Conservation (phyloP, 2,797 vertebrate genomes). For the Nannoperca obscura region DNA sequence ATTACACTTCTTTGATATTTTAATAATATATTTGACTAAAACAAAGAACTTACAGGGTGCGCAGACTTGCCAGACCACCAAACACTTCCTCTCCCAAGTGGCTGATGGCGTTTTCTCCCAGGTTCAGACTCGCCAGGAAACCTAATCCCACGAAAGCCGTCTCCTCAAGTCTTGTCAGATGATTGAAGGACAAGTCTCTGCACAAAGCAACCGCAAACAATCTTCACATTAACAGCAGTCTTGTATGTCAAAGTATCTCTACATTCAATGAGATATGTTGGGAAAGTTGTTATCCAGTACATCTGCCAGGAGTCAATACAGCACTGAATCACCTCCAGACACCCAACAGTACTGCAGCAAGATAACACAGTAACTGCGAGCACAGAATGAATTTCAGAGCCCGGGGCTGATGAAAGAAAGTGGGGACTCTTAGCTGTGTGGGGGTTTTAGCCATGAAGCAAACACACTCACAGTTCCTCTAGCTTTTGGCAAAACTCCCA, state of each 20-base stretch:
- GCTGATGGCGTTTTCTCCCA: slow-evolving; percentile 93
- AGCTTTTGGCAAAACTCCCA: slow-evolving; percentile 99
- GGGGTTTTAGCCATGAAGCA: slow-evolving; percentile 41
- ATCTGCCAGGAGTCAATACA: slow-evolving; percentile 21
- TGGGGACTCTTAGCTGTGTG: slow-evolving; percentile 15
- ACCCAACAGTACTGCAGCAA: slow-evolving; percentile 17
- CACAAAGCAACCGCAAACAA: slow-evolving; percentile 37
- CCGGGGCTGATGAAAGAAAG: slow-evolving; percentile 28
- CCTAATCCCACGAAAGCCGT: slow-evolving; percentile 92
- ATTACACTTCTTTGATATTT: slow-evolving; percentile 15
- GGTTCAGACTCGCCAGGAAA: slow-evolving; percentile 91
- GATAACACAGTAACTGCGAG: slow-evolving; percentile 34
- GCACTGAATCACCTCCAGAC: slow-evolving; percentile 19
- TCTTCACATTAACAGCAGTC: neutral
- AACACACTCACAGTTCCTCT: slow-evolving; percentile 93
- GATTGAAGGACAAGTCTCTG: slow-evolving; percentile 96
- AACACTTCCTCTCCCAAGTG: slow-evolving; percentile 96
- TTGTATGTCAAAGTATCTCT: neutral
- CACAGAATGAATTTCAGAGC: slow-evolving; percentile 34
- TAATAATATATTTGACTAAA: neutral
- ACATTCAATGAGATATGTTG: slow-evolving; percentile 1
- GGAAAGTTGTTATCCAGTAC: slow-evolving; percentile 18
- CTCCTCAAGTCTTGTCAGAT: slow-evolving; percentile 93
- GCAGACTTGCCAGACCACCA: slow-evolving; percentile 89
- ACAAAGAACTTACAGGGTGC: slow-evolving; percentile 88